Evolutionary conservation across 2,113 vertebrate genomes (phyloP).

Genomic region (Cyphomyrus plagiostoma): DNA sequence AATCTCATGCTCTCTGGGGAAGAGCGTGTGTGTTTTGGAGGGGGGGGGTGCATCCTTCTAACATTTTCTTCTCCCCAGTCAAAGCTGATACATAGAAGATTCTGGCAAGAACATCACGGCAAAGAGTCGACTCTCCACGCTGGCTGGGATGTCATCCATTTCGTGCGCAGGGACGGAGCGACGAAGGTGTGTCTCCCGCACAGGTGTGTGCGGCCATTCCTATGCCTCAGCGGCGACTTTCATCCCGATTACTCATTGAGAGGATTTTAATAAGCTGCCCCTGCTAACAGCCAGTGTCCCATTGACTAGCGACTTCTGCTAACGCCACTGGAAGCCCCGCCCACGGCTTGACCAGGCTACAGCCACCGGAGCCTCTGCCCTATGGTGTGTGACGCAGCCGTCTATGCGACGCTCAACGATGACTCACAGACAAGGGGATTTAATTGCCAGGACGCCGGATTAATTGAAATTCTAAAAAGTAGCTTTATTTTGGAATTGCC

Average conservation of each 20-base stretch:
- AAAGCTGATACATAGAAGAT: conserved; percentile 10
- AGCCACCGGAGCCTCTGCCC: not conserved
- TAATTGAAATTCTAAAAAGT: not conserved
- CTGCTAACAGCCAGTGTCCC: not conserved
- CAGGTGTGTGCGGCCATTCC: not conserved
- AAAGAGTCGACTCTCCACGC: not conserved
- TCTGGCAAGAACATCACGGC: not conserved
- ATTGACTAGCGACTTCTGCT: conserved; percentile 1
- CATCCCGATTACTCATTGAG: not conserved
- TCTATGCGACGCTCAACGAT: not conserved
- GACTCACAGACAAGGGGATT: not conserved
- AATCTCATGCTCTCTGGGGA: conserved; percentile 24
- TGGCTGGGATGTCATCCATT: conserved; percentile 11
- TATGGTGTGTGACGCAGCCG: not conserved
- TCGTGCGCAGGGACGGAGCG: not conserved
- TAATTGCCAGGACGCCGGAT: not conserved
- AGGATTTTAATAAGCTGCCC: not conserved
- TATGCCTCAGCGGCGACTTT: not conserved
- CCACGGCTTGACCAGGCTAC: not conserved
- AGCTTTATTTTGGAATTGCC: not conserved
- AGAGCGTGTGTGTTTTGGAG: not conserved
- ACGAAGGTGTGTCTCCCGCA: not conserved
- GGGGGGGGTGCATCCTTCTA: not conserved
- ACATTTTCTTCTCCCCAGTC: conserved; percentile 25
- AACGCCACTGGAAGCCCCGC: not conserved